Evolutionary conservation across 1,140 invertebrate genomes (phyloP).

Genomic region (Drosophila dunni): DNA sequence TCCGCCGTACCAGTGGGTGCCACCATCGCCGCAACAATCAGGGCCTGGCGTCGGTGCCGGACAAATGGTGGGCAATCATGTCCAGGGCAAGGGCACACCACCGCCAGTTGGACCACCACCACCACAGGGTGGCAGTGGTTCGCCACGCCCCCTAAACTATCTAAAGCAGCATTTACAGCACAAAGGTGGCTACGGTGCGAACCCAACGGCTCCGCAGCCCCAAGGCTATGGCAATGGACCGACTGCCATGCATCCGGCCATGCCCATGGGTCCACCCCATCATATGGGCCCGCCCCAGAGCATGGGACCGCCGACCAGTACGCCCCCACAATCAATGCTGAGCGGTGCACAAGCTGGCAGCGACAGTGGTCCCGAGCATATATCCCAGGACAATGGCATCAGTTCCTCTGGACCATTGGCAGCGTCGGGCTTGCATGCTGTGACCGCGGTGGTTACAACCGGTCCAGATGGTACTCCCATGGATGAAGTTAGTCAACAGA

Average conservation of each 20-base stretch:
- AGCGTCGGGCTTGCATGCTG: constrained; percentile 86
- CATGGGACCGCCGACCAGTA: constrained; percentile 86
- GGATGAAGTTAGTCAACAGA: constrained; percentile 96
- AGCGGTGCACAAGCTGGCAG: constrained; percentile 62
- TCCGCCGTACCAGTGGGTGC: constrained; percentile 85
- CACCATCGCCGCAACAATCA: constrained; percentile 76
- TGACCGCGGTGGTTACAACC: constrained; percentile 94
- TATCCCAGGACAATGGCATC: constrained; percentile 84
- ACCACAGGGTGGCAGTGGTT: constrained; percentile 66
- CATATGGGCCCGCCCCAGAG: constrained; percentile 87
- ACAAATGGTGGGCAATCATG: constrained; percentile 77
- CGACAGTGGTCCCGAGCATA: constrained; percentile 79
- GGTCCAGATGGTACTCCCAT: constrained; percentile 94
- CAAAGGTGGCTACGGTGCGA: constrained; percentile 87
- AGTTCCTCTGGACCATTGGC: constrained; percentile 85
- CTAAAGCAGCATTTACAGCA: constrained; percentile 89
- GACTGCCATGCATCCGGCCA: constrained; percentile 83
- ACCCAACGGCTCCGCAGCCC: constrained; percentile 87
- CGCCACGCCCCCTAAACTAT: constrained; percentile 86
- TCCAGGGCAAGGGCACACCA: constrained; percentile 81
- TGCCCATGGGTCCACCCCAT: constrained; percentile 86
- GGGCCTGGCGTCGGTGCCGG: constrained; percentile 68
- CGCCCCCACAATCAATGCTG: constrained; percentile 75
- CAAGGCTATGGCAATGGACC: constrained; percentile 86
- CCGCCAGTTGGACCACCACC: constrained; percentile 73